phyloP scores from a whole-genome alignment of 1,140 invertebrate species.

The Diorhabda elongata region DNA sequence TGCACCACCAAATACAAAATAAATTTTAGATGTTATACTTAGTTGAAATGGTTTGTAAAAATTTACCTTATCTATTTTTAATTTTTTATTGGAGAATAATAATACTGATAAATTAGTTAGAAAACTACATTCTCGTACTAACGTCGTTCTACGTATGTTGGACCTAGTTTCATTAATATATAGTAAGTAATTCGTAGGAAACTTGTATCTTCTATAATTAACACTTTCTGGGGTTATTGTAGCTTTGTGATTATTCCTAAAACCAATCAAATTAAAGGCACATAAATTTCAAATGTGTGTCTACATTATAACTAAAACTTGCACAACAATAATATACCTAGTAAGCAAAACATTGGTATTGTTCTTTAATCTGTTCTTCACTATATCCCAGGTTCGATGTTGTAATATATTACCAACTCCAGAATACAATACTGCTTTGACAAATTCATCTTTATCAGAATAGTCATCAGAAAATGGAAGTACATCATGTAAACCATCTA shows the following conservation, averaged over 20 bases:
- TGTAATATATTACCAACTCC: conserved; percentile 41
- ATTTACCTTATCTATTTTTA: conserved; percentile 34
- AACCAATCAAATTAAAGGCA: conserved; percentile 8
- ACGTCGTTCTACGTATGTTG: conserved; percentile 40
- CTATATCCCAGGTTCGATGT: conserved; percentile 39
- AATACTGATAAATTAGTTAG: conserved; percentile 40
- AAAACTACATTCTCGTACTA: conserved; percentile 43
- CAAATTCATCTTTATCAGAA: conserved; percentile 43
- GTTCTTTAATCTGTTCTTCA: conserved; percentile 40
- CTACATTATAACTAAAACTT: conserved; percentile 1
- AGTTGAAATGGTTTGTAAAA: background rate
- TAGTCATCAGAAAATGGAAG: conserved; percentile 39
- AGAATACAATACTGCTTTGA: conserved; percentile 42
- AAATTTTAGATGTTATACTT: background rate
- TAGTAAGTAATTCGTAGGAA: conserved; percentile 38
- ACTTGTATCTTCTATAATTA: conserved; percentile 36
- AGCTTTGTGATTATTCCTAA: conserved; percentile 43
- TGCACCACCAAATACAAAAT: conserved; percentile 16
- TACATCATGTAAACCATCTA: conserved; percentile 34
- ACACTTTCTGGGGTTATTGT: conserved; percentile 43
- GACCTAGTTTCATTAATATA: conserved; percentile 47
- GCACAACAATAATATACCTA: conserved; percentile 27
- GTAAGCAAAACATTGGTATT: conserved; percentile 38
- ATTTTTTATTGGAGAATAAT: conserved; percentile 39
- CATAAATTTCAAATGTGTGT: background rate